Base-by-base conservation (phyloP, 2,888 invertebrate species). In the Agrotis puta region DNA sequence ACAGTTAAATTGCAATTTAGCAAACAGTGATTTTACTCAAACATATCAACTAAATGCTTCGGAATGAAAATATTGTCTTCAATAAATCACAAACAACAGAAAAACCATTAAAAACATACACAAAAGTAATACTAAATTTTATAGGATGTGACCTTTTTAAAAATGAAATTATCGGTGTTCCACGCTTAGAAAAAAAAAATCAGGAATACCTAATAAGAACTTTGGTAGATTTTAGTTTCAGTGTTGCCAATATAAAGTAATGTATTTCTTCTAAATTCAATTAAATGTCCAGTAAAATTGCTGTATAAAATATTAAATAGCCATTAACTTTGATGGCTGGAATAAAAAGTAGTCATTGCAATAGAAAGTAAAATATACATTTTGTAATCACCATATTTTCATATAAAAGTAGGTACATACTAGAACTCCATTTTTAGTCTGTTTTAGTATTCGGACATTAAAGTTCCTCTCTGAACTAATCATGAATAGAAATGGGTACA, bases 41-140 rank as follows among this genome's bases (percentile, higher is more conserved):
- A 84, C 85, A 84, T 83, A 83, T 84, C 83, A 82, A 64, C 16
- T 64, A 16, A 11, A 51, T 45, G 24, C 51, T 71, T 56, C 75
- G 20, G 11, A 45, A 76, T n/a, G 43, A 65, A 33, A 33, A 33
- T 33, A 7, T 5, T 33, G 48, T 64, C 65, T 82, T 53, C 50
- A 57, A 39, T 63, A 65, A 18, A 47, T 64, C 53, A 45, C 24
- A 24, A 59, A 47, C 4, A 50, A 16, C 48, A 61, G 6, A 27
- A 59, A 45, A 64, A 9, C 6, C 11, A 2, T 20, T 0, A 57
- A 48, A 47, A 22, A 18, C n/a, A 53, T 24, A 18, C 16, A 59
- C 14, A 11, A 54, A 69, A 27, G 20, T 13, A 33, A 33, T 20
- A 0, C 2, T n/a, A 75, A 7, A 64, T 56, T 77, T 59, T 59